These are phyloP conservation scores for Leucoptera coffeella DNA, from an alignment of 2,888 invertebrate genomes.

Conservation along the genomic window DNA sequence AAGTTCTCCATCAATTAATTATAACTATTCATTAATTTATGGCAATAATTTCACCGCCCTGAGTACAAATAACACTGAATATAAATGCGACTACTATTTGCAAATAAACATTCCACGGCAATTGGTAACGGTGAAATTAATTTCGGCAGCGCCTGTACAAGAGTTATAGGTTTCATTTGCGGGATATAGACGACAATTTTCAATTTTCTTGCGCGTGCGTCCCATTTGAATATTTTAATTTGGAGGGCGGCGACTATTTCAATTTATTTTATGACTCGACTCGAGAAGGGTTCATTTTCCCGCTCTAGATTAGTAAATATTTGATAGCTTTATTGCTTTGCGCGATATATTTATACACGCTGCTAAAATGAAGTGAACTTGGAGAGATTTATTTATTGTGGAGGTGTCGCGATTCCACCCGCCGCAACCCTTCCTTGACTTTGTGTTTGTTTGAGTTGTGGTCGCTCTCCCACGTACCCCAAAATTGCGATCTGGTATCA, in stretches of 20 bases:
- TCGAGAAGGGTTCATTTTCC: constrained; percentile 45
- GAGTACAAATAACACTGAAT: too few relatives aligned
- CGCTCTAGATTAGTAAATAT: constrained; percentile 52
- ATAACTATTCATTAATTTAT: too few relatives aligned
- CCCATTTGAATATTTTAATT: constrained; percentile 56
- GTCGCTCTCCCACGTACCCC: too few relatives aligned
- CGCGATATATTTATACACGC: constrained; percentile 41
- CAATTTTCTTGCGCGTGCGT: constrained; percentile 56
- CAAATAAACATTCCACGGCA: too few relatives aligned
- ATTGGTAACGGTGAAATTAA: too few relatives aligned
- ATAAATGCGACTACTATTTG: too few relatives aligned
- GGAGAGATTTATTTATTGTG: constrained; percentile 10
- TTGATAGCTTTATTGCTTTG: constrained; percentile 50
- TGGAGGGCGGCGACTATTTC: constrained; percentile 53
- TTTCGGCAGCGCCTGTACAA: too few relatives aligned
- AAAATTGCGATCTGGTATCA: too few relatives aligned
- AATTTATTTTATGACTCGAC: constrained; percentile 51
- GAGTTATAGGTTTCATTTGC: constrained; percentile 55
- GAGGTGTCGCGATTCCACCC: constrained; percentile 3
- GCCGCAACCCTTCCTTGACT: not conserved
- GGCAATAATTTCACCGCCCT: too few relatives aligned
- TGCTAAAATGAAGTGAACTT: constrained; percentile 25
- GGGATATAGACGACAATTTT: constrained; percentile 55
- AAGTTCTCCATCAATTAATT: too few relatives aligned
- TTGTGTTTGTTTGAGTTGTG: not conserved